Evolutionary conservation across 2,888 invertebrate species (phyloP), one percentile per base, ranked within the genome.

Genomic region (Formica aserva): DNA sequence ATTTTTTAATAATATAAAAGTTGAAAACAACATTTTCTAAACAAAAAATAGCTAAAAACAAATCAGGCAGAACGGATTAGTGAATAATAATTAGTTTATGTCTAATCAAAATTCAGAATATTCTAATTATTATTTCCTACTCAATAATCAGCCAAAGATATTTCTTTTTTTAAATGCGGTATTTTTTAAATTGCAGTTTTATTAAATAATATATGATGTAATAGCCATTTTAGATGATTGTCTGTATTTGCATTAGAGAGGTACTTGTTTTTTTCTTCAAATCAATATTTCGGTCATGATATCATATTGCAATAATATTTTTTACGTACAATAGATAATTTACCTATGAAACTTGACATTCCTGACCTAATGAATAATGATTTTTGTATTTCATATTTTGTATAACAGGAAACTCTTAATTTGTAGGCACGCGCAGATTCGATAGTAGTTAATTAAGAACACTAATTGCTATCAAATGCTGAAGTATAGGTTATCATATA

Each of bases 381-480:
- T 22, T 66, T 66, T 41, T 26, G 8, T 69, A 15, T 48, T 32
- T 15, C 18, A 13, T 29, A 5, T 8, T 48, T 63, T 9, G 1
- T 48, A 62, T 22, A 35, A 74, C 15, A 48, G 22, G 22, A 26
- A 66, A 77, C 11, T 66, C 38, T 52, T 26, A 65, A 52, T 18
- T 66, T n/a, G n/a, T 66, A 52, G 18, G 26, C 29, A 26, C 18
- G 48, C 11, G 35, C 29, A 55, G 4, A 38, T 15, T 52, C 5
- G 29, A 41, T 63, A n/a, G 22, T 71, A 71, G 66, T 55, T 76
- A 77, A 77, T 77, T 67, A 55, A 41, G 41, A 38, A 35, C 65
- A 1, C 22, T 76, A 76, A 76, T 76, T 76, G 29, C 13, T 26
- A 76, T 76, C 66, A 75, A 75, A 63, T 65, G 65, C 65, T 26